These are phyloP conservation scores for Polia nebulosa DNA, from an alignment of 2,888 invertebrate genomes.

Conservation along the genomic window DNA sequence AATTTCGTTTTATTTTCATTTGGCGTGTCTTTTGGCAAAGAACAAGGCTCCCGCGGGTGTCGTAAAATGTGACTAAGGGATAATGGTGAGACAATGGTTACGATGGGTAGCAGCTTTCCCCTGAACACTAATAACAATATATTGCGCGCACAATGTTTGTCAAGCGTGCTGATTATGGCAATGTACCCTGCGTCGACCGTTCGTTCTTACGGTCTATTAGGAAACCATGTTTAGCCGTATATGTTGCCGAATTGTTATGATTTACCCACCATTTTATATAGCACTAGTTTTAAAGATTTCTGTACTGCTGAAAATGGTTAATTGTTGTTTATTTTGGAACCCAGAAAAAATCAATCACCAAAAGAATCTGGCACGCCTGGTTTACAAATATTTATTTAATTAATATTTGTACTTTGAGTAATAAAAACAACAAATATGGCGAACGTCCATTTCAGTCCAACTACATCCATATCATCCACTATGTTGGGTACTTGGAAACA, in stretches of 20 bases:
- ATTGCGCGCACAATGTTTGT: constrained; percentile 43
- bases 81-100: constrained; percentile 43
- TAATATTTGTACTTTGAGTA: too few relatives aligned
- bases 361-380: too few relatives aligned
- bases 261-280: constrained; percentile 15
- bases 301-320: too few relatives aligned
- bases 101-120: constrained; percentile 46
- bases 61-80: constrained; percentile 44
- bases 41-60: constrained; percentile 27
- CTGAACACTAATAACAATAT: constrained; percentile 52
- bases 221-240: constrained; percentile 12
- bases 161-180: constrained; percentile 29
- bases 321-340: too few relatives aligned
- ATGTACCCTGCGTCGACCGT: constrained; percentile 20
- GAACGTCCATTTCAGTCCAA: too few relatives aligned
- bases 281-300: too few relatives aligned
- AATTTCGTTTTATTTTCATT: constrained; percentile 39
- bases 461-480: too few relatives aligned
- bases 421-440: too few relatives aligned
- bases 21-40: constrained; percentile 25
- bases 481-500: too few relatives aligned
- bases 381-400: too few relatives aligned
- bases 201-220: constrained; percentile 25
- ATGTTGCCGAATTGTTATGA: constrained; percentile 40
- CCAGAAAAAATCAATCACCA: too few relatives aligned